Evolutionary conservation across 1,140 invertebrate genomes (phyloP).

Genomic region (Drosophila miranda): DNA sequence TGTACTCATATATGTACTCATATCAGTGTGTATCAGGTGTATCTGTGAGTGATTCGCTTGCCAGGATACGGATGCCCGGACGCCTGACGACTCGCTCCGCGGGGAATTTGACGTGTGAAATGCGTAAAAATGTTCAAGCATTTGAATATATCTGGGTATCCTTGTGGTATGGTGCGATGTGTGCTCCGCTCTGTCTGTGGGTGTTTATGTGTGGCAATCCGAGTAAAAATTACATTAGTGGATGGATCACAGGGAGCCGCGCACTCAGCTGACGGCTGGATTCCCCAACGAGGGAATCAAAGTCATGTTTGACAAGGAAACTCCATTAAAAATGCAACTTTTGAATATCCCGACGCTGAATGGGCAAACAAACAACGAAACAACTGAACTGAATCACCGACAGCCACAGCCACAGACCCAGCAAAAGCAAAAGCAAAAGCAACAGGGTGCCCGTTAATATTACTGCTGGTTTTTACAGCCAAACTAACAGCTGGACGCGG

Average conservation of each 20-base stretch:
- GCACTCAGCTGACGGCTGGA: slow-evolving; percentile 13
- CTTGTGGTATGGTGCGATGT: not conserved
- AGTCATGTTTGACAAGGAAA: slow-evolving; percentile 68
- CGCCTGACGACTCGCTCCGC: slow-evolving; percentile 5
- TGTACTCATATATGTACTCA: not conserved
- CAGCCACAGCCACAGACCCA: too few species aligned
- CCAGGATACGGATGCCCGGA: slow-evolving; percentile 6
- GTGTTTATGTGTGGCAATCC: slow-evolving; percentile 33
- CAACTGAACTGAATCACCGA: slow-evolving; percentile 31
- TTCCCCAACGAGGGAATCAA: slow-evolving; percentile 49
- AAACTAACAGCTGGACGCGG: slow-evolving; percentile 51
- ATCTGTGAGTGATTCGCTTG: slow-evolving; percentile 34
- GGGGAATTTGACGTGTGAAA: slow-evolving; percentile 39
- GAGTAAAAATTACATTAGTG: slow-evolving; percentile 73
- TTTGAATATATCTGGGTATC: slow-evolving; percentile 30
- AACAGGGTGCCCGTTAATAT: slow-evolving; percentile 63
- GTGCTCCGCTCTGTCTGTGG: slow-evolving; percentile 8
- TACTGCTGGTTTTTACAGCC: slow-evolving; percentile 63
- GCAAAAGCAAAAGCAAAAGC: slow-evolving; percentile 26
- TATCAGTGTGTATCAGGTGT: not conserved
- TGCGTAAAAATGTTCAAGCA: slow-evolving; percentile 55
- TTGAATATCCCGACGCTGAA: slow-evolving; percentile 56
- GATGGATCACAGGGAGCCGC: slow-evolving; percentile 48
- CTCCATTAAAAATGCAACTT: slow-evolving; percentile 79
- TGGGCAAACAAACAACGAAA: slow-evolving; percentile 23